These are phyloP conservation scores for Pseudopodoces humilis DNA, from an alignment of 2,113 vertebrate species.

Conservation along the genomic window DNA sequence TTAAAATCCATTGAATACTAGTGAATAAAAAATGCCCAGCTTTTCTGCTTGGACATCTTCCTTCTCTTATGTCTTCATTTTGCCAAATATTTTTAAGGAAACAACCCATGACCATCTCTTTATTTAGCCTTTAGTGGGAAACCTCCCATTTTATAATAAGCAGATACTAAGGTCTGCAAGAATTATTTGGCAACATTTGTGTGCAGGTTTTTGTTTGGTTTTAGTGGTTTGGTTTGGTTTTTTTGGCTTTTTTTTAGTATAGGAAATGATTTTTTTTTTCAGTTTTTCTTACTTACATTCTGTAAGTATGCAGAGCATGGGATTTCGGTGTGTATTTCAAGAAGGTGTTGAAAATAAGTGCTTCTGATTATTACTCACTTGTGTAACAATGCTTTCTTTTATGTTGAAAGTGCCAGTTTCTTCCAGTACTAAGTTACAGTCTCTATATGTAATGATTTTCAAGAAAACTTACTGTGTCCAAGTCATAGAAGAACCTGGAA, in stretches of 20 bases:
- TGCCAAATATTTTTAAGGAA: neutral
- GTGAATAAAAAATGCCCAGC: fast-evolving
- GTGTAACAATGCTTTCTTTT: neutral
- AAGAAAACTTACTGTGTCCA: neutral
- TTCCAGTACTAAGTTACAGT: neutral
- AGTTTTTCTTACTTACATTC: neutral
- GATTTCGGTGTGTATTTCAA: neutral
- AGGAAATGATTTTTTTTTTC: neutral
- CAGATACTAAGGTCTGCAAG: neutral
- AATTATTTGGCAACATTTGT: neutral
- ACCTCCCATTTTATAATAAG: neutral
- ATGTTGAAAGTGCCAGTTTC: neutral
- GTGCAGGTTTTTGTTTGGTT: neutral
- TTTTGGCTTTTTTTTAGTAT: neutral
- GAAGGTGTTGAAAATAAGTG: neutral
- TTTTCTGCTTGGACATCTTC: neutral
- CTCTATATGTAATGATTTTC: neutral
- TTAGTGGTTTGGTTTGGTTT: neutral
- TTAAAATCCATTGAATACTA: neutral
- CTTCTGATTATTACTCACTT: neutral
- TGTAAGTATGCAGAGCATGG: neutral
- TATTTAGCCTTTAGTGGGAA: neutral
- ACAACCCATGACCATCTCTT: neutral
- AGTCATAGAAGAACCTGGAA: neutral
- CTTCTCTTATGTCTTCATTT: neutral